These are phyloP conservation scores for Microcebus jonahi DNA, from an alignment of 2,113 vertebrate species.

Conservation along the genomic window DNA sequence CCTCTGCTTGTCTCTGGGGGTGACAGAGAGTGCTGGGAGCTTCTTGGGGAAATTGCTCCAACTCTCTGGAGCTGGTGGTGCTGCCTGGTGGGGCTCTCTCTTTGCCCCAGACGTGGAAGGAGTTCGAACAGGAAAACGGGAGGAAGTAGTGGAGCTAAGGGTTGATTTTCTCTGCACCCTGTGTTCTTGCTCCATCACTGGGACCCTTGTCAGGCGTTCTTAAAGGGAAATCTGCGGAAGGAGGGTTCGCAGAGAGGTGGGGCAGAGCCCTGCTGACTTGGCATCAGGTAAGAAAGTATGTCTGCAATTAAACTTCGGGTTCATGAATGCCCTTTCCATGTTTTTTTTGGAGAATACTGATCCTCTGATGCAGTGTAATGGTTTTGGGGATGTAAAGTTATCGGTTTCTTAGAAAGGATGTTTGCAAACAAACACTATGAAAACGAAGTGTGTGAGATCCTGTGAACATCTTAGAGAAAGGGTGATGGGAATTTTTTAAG, in stretches of 20 bases:
- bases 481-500: not conserved
- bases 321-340: not conserved
- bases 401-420: not conserved
- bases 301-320: not conserved
- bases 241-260: not conserved
- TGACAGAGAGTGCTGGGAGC: not conserved
- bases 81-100: not conserved
- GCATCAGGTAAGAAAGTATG: conserved; percentile 53
- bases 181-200: not conserved
- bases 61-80: not conserved
- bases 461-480: not conserved
- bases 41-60: not conserved
- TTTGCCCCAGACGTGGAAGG: not conserved
- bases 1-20: not conserved
- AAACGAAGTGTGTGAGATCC: not conserved
- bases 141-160: not conserved
- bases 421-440: not conserved
- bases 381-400: not conserved
- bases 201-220: not conserved
- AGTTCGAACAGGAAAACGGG: not conserved
- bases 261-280: not conserved
- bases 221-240: not conserved
- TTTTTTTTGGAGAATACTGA: not conserved
- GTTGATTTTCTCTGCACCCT: not conserved
- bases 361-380: not conserved